A percentile compares a stretch with the other conserved stretches of the same genome.
Evolutionary conservation across 2,888 invertebrate species (phyloP).

Genomic region (Siphlonurus alternatus): DNA sequence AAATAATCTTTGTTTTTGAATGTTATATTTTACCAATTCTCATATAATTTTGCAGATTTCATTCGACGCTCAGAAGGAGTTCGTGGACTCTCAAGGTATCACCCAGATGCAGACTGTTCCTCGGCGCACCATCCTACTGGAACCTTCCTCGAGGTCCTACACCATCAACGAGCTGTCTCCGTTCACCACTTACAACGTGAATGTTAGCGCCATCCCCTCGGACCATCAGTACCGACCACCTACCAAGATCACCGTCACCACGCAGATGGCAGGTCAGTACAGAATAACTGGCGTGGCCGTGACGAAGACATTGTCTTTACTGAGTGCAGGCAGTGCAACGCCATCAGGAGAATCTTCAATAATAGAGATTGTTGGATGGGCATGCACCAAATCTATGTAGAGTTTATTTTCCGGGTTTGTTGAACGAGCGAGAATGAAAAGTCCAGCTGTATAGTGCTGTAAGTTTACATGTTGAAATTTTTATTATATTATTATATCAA

Average conservation of each 20-base stretch:
- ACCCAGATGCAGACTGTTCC: conserved; percentile 74
- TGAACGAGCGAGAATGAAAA: no score
- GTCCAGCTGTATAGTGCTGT: no score
- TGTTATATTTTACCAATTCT: no score
- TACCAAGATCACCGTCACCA: conserved; percentile 83
- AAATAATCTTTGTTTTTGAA: no score
- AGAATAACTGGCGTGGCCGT: background rate
- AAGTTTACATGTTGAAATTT: no score
- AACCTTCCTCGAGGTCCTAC: conserved; percentile 49
- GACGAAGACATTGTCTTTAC: background rate
- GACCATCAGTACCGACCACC: conserved; percentile 73
- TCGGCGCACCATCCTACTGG: conserved; percentile 51
- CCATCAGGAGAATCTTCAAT: no score
- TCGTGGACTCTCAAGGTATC: conserved; percentile 84
- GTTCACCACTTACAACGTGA: conserved; percentile 87
- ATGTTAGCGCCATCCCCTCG: conserved; percentile 76
- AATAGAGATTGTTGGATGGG: no score
- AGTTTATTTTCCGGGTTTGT: no score
- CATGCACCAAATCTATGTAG: no score
- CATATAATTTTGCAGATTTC: conserved; percentile 37
- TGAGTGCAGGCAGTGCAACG: no score
- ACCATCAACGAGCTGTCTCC: conserved; percentile 80
- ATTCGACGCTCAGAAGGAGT: conserved; percentile 83
- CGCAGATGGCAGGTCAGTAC: conserved; percentile 64
- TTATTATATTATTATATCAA: background rate